phyloP scores from a whole-genome alignment of 2,113 vertebrate genomes.

The Dicerorhinus sumatrensis region DNA sequence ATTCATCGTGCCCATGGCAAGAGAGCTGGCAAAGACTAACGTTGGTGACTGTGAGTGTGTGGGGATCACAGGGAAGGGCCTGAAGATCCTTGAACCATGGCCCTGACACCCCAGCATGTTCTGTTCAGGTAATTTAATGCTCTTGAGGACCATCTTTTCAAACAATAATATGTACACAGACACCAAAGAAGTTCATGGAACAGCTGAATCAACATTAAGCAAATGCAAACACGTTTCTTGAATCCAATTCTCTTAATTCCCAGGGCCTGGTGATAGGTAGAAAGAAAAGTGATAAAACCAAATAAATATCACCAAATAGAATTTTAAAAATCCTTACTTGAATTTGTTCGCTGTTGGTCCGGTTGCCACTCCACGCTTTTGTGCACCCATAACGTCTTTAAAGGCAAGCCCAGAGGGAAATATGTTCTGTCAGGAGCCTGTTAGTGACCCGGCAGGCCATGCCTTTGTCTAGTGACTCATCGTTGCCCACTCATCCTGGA shows the following conservation, averaged over 20 bases:
- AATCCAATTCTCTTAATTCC: neutral
- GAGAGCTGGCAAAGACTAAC: neutral
- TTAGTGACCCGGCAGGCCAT: neutral
- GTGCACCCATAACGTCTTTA: neutral
- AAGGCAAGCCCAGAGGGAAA: neutral
- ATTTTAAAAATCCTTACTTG: neutral
- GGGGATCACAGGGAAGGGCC: neutral
- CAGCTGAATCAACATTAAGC: neutral
- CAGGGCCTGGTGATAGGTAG: neutral
- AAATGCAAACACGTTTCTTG: neutral
- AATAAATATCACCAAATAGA: neutral
- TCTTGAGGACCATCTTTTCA: neutral
- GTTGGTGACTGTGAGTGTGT: neutral
- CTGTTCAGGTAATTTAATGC: neutral
- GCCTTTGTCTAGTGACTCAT: neutral
- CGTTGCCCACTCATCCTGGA: neutral
- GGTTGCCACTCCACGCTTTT: neutral
- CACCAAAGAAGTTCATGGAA: neutral
- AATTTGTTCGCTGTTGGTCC: neutral
- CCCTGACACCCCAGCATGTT: neutral
- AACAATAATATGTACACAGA: neutral
- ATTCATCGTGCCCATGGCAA: neutral
- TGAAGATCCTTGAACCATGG: fast-evolving
- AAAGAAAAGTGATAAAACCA: neutral
- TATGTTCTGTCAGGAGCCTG: neutral